These are phyloP conservation scores for Psittacara wagleri DNA, from an alignment of 2,113 vertebrate genomes.

Conservation along the genomic window DNA sequence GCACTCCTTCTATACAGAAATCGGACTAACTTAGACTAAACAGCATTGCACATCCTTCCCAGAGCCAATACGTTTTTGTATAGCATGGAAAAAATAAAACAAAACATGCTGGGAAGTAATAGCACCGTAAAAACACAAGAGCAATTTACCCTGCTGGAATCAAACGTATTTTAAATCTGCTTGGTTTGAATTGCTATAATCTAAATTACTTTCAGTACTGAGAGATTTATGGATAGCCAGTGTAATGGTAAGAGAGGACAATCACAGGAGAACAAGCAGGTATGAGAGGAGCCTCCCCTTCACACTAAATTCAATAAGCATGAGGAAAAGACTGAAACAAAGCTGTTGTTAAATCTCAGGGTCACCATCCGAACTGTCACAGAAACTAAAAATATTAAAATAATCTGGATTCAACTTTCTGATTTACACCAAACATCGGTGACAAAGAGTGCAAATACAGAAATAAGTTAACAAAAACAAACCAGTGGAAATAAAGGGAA, in stretches of 20 bases:
- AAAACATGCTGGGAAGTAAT: slow-evolving; percentile 18
- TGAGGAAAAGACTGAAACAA: not conserved
- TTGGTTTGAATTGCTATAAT: not conserved
- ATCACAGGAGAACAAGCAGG: not conserved
- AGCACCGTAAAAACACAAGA: not conserved
- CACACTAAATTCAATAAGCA: not conserved
- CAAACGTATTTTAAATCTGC: slow-evolving; percentile 6
- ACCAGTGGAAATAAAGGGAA: not conserved
- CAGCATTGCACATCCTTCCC: not conserved
- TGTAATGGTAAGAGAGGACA: not conserved
- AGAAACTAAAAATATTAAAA: not conserved
- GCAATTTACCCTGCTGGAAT: slow-evolving; percentile 15
- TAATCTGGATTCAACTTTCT: not conserved
- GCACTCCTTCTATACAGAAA: not conserved
- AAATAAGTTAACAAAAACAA: not conserved
- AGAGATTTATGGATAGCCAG: not conserved
- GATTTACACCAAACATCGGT: not conserved
- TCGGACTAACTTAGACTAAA: not conserved
- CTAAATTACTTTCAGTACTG: not conserved
- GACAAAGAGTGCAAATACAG: not conserved
- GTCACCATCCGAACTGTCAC: not conserved
- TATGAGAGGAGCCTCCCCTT: not conserved
- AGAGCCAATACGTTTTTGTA: not conserved
- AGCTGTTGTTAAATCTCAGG: not conserved
- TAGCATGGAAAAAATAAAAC: not conserved